Base-by-base conservation (phyloP, 2,888 invertebrate species). In the Tenthredo notha region DNA sequence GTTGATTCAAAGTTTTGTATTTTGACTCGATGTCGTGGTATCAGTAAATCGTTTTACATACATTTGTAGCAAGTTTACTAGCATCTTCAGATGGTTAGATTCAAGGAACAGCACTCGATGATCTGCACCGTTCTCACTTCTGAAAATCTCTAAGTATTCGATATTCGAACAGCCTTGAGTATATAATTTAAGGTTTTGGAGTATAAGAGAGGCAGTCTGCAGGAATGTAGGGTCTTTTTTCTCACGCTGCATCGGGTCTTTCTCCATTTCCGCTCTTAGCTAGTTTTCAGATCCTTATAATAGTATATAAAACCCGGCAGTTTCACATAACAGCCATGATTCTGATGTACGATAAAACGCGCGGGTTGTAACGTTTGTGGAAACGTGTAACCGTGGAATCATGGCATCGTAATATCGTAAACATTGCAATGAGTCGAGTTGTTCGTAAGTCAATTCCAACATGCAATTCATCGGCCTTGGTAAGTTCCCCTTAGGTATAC, bases 381-480 rank as follows among this genome's bases (percentile, higher is more conserved):
- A 77, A 54, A 25, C 54, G 18, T 77, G 50, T 29, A 50, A 77
- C 54, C 77, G 54, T 54, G 77, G 29, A 50, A 54, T 77, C 50
- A 9, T 61, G 61, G 61, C 33, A 33, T 33, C 33, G 33, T 33
- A 4, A 33, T 25, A 10, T 61, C 61, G 54, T 77, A 77, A 77
- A 54, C 54, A 77, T 77, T 18, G 21, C 33, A 77, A 77, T 29
- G 29, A 50, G 40, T 21, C 15, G 37, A 33, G 12, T 40, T 18
- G 18, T 6, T 50, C 5, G 33, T 6, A 37, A 37, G n/a, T 58
- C 29, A 50, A 77, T 2, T 50, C 21, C 54, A 10, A 33, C 54
- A 50, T 80, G 40, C 37, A 37, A 80, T 80, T 58, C 61, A 40
- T 12, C 80, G 58, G 40, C 80, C 80, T 80, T 80, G 80, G 37